A percentile compares a stretch with the other conserved stretches of the same genome.
These are phyloP conservation scores for Zalophus californianus DNA, from an alignment of 2,797 vertebrate genomes.

Conservation along the genomic window DNA sequence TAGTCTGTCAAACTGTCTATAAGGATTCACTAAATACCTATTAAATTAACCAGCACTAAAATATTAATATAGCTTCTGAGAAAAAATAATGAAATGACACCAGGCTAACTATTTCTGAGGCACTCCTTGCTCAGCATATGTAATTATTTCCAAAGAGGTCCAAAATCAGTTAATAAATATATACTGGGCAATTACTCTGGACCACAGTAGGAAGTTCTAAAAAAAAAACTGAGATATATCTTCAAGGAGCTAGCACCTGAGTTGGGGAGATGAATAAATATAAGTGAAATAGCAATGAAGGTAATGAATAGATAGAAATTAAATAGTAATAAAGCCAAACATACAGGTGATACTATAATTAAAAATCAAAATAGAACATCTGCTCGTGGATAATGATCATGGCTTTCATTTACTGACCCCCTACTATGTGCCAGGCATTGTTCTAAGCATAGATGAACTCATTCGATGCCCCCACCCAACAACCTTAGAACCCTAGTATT, in stretches of 20 bases:
- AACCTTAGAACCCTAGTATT: neutral
- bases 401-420: neutral
- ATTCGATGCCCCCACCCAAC: neutral
- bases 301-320: neutral
- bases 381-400: neutral
- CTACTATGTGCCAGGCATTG: neutral
- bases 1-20: neutral
- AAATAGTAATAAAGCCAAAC: neutral
- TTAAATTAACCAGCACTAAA: constrained; percentile 44
- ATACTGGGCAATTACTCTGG: neutral
- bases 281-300: constrained; percentile 18
- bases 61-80: constrained; percentile 25
- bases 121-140: neutral
- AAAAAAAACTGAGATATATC: neutral
- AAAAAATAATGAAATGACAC: constrained; percentile 51
- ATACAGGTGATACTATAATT: neutral
- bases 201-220: neutral
- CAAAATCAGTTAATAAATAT: constrained; percentile 30
- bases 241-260: constrained; percentile 40
- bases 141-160: constrained; percentile 21
- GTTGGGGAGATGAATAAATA: constrained; percentile 1
- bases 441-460: neutral
- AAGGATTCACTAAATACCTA: neutral
- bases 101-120: neutral
- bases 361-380: neutral